These are phyloP conservation scores for Bimastos eiseni DNA, from an alignment of 2,888 invertebrate species.

Conservation along the genomic window DNA sequence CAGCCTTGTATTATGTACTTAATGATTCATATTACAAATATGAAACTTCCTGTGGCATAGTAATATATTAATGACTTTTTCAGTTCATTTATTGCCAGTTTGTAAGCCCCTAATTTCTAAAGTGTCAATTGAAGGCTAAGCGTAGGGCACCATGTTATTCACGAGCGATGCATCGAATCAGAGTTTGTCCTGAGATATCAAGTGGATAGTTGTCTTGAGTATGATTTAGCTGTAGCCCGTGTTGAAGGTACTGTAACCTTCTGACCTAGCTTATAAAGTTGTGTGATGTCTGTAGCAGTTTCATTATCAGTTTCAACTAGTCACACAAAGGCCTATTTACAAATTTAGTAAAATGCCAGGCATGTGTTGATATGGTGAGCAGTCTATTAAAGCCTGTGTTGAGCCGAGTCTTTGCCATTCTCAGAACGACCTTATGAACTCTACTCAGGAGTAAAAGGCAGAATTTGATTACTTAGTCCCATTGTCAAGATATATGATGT, in stretches of 20 bases:
- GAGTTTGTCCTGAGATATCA: too few relatives aligned
- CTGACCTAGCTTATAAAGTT: background rate
- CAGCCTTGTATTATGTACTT: background rate
- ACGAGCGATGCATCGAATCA: too few relatives aligned
- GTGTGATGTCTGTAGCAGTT: background rate
- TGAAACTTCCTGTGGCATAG: background rate
- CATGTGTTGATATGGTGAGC: background rate
- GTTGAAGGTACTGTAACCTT: background rate
- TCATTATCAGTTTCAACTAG: background rate
- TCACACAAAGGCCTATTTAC: background rate
- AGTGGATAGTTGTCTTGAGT: background rate
- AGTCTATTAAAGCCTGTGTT: background rate
- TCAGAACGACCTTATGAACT: background rate
- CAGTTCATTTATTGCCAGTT: background rate
- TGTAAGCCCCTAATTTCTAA: too few relatives aligned
- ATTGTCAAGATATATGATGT: background rate
- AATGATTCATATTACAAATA: background rate
- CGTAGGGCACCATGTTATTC: too few relatives aligned
- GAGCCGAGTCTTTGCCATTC: background rate
- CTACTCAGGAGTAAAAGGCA: background rate
- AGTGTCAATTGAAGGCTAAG: too few relatives aligned
- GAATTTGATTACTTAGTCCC: background rate
- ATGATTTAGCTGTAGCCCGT: background rate
- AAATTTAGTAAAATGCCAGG: background rate
- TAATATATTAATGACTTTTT: background rate